These are phyloP conservation scores for Tachycineta bicolor DNA, from an alignment of 2,113 vertebrate species.

Conservation along the genomic window DNA sequence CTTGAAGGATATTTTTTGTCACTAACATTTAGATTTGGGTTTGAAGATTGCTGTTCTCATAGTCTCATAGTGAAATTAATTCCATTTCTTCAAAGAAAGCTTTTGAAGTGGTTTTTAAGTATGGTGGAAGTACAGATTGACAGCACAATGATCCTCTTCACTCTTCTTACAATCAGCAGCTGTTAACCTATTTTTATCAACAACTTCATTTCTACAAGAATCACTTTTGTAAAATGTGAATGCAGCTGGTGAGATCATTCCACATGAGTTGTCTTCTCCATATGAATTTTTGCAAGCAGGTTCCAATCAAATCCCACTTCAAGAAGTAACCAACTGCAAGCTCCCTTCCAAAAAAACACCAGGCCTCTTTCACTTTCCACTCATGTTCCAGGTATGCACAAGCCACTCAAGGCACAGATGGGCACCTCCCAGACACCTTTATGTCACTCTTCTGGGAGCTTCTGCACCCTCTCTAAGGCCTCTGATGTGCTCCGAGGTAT, in stretches of 20 bases:
- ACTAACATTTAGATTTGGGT: not conserved
- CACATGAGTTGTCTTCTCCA: not conserved
- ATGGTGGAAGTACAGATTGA: constrained; percentile 8
- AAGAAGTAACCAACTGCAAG: not conserved
- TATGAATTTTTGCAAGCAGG: not conserved
- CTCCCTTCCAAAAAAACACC: not conserved
- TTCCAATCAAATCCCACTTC: not conserved
- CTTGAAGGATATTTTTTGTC: not conserved
- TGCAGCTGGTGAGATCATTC: constrained; percentile 33
- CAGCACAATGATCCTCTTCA: constrained; percentile 29
- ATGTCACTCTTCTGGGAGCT: not conserved
- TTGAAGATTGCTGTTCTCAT: not conserved
- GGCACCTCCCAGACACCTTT: not conserved
- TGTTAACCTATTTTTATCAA: constrained; percentile 66
- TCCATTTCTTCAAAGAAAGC: constrained; percentile 25
- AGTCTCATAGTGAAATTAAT: constrained; percentile 6
- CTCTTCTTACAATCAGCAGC: constrained; percentile 43
- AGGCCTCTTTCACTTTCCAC: not conserved
- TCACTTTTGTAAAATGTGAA: not conserved
- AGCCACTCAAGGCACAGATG: not conserved
- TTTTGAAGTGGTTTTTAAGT: constrained; percentile 1
- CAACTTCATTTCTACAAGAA: constrained; percentile 9
- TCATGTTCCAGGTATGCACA: not conserved
- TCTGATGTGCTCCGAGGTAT: not conserved
- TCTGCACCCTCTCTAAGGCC: not conserved